These are phyloP conservation scores for Artibeus jamaicensis DNA, from an alignment of 2,797 vertebrate genomes.

Conservation along the genomic window DNA sequence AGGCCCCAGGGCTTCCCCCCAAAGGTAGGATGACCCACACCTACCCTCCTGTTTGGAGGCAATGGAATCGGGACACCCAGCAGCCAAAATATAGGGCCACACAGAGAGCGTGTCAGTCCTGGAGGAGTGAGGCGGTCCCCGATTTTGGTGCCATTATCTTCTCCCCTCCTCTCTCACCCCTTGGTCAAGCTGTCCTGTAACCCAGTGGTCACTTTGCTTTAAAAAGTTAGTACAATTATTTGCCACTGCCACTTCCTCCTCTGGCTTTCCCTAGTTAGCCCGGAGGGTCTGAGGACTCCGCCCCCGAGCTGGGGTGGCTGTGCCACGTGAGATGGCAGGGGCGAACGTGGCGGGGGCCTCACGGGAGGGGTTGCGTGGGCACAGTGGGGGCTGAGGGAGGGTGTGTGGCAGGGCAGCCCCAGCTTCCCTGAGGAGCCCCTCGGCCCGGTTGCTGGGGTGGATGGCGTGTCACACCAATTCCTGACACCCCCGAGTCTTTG, in stretches of 20 bases:
- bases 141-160: too few relatives aligned
- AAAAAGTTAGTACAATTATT: neutral
- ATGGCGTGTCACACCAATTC: too few relatives aligned
- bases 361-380: neutral
- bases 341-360: neutral
- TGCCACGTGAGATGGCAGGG: rapidly evolving
- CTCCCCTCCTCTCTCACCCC: neutral
- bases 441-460: neutral
- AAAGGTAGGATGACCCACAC: neutral
- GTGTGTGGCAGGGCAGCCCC: neutral
- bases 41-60: neutral
- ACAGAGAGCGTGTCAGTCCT: neutral
- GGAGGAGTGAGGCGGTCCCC: rapidly evolving
- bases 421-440: neutral
- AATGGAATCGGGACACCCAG: neutral
- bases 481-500: neutral
- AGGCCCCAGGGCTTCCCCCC: neutral
- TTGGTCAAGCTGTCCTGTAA: neutral
- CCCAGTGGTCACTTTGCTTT: neutral
- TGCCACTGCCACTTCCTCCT: too few relatives aligned
- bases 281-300: too few relatives aligned
- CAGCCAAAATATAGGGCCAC: neutral
- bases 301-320: neutral
- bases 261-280: neutral
- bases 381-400: neutral